Conservation (phyloP, 2,888 invertebrate genomes). For the Dryobotodes eremita region DNA sequence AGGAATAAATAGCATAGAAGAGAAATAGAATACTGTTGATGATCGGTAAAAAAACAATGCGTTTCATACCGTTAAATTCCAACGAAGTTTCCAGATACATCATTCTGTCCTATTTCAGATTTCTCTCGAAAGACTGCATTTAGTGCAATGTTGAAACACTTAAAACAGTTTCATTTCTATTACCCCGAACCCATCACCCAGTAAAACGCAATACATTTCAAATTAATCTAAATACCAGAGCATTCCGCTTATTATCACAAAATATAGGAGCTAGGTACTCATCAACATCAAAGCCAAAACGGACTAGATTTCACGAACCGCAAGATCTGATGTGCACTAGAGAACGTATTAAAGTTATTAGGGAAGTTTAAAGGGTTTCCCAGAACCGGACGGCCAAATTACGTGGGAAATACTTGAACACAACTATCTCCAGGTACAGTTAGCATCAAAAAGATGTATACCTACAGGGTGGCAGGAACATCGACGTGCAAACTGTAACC, state of each 20-base stretch:
- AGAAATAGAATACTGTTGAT: too few species aligned
- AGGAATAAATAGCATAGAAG: too few species aligned
- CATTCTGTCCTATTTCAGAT: neutral
- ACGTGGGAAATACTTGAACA: slow-evolving; percentile 1
- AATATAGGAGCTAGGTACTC: neutral
- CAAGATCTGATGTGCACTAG: slow-evolving; percentile 4
- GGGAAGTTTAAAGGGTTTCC: slow-evolving; percentile 30
- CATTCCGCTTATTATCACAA: slow-evolving; percentile 7
- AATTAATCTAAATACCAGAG: neutral
- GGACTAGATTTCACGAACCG: slow-evolving; percentile 17
- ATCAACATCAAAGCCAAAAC: slow-evolving; percentile 36
- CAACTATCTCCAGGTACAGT: neutral
- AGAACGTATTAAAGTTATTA: slow-evolving; percentile 37
- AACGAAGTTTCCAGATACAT: neutral
- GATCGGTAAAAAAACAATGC: too few species aligned
- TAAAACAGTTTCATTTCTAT: neutral
- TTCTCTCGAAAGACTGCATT: slow-evolving; percentile 4
- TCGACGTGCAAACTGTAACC: too few species aligned
- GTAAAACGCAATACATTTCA: slow-evolving; percentile 1
- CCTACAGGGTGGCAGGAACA: too few species aligned
- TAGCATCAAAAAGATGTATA: too few species aligned
- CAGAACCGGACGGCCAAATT: slow-evolving; percentile 25
- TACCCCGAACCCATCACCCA: slow-evolving; percentile 29
- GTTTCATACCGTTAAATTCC: too few species aligned
- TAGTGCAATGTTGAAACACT: slow-evolving; percentile 14